Evolutionary conservation across 1,140 invertebrate genomes (phyloP).

Genomic region (Cydia fagiglandana): DNA sequence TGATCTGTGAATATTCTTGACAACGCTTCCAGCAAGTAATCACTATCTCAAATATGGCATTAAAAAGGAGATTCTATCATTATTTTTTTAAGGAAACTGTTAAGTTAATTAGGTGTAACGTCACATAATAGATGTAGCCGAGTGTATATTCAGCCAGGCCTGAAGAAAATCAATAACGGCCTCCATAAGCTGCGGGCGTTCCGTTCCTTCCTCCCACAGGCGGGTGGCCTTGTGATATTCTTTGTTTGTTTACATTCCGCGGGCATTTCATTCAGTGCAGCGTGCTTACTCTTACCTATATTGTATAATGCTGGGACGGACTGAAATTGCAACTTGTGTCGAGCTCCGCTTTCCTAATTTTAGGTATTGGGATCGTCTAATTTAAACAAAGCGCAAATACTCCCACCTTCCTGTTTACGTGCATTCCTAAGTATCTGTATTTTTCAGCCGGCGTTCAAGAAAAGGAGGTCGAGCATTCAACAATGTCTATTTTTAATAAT

Average conservation of each 20-base stretch:
- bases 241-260: constrained; percentile 60
- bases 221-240: constrained; percentile 28
- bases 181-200: constrained; percentile 42
- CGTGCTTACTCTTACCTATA: constrained; percentile 35
- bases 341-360: not conserved
- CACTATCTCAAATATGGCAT: not conserved
- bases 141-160: constrained; percentile 42
- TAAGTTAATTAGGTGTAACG: constrained; percentile 32
- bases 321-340: not conserved
- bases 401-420: not conserved
- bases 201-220: constrained; percentile 32
- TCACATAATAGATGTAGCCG: constrained; percentile 30
- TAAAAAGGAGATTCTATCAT: not conserved
- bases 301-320: constrained; percentile 5
- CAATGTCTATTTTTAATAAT: too few species aligned
- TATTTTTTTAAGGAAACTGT: not conserved
- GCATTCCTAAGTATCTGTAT: not conserved
- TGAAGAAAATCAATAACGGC: constrained; percentile 48
- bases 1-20: not conserved
- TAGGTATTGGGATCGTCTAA: not conserved
- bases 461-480: not conserved
- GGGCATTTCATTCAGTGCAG: constrained; percentile 58
- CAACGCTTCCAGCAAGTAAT: too few species aligned
- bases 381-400: not conserved
- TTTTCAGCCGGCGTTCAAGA: not conserved